These are phyloP conservation scores for Phortica magna DNA, from an alignment of 2,888 invertebrate genomes.

Conservation along the genomic window DNA sequence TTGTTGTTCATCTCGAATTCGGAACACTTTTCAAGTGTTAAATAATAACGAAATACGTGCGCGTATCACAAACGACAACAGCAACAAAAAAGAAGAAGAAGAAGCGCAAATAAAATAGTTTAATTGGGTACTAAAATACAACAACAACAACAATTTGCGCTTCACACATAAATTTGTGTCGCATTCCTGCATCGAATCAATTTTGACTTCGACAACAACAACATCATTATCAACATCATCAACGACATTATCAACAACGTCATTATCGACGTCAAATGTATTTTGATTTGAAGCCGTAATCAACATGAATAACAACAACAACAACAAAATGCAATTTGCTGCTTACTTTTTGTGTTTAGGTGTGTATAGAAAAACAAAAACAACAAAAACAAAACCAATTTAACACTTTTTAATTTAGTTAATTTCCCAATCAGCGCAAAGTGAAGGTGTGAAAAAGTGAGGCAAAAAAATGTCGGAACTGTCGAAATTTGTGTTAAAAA, in stretches of 20 bases:
- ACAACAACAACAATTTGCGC: not conserved
- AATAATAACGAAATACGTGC: constrained; percentile 40
- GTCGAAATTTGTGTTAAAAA: not conserved
- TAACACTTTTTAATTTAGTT: not conserved
- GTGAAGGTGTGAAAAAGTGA: not conserved
- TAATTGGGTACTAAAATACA: not conserved
- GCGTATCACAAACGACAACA: constrained; percentile 31
- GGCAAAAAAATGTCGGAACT: not conserved
- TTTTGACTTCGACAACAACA: not conserved
- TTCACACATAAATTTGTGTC: not conserved
- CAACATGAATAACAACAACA: constrained; percentile 19
- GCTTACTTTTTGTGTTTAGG: constrained; percentile 61
- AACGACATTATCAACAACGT: not conserved
- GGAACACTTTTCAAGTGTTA: not conserved
- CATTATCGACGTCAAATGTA: constrained; percentile 45
- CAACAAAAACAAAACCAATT: not conserved
- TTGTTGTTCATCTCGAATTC: too few species aligned
- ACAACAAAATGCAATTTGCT: constrained; percentile 57
- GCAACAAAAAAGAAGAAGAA: constrained; percentile 23
- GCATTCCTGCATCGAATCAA: not conserved
- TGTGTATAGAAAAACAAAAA: constrained; percentile 54
- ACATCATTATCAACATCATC: not conserved
- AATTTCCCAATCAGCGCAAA: not conserved
- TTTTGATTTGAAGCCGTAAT: constrained; percentile 18
- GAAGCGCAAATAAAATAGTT: constrained; percentile 15